phyloP scores from a whole-genome alignment of 1,140 invertebrate genomes.

The Atta texana region DNA sequence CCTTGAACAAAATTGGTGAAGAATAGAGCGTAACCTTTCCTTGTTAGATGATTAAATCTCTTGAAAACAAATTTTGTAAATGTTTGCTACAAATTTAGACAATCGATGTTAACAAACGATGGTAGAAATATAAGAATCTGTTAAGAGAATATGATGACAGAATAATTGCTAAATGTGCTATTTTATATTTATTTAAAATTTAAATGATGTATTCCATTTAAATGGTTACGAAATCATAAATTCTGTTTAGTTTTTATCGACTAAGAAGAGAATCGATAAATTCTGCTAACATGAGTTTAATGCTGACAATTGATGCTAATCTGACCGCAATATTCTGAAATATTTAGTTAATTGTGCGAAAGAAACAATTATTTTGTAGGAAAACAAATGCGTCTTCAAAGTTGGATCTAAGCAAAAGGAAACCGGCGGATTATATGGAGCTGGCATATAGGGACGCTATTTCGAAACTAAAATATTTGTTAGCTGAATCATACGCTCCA shows the following conservation, averaged over 20 bases:
- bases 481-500: constrained; percentile 91
- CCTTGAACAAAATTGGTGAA: too few species aligned
- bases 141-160: too few species aligned
- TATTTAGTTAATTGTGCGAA: not conserved
- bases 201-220: not conserved
- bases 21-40: too few species aligned
- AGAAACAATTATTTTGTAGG: constrained; percentile 66
- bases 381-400: constrained; percentile 79
- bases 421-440: constrained; percentile 92
- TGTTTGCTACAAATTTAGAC: too few species aligned
- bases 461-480: constrained; percentile 90
- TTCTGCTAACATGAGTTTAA: not conserved
- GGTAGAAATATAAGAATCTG: too few species aligned
- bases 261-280: not conserved
- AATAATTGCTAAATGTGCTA: not conserved
- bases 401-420: constrained; percentile 77
- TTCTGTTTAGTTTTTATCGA: not conserved
- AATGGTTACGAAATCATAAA: not conserved
- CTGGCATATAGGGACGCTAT: constrained; percentile 93
- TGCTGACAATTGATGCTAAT: not conserved
- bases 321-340: not conserved
- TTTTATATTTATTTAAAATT: not conserved
- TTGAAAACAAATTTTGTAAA: too few species aligned
- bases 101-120: too few species aligned
- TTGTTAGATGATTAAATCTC: too few species aligned